Conservation (phyloP, 2,888 invertebrate genomes). For the Trissoscelio sp. region DNA sequence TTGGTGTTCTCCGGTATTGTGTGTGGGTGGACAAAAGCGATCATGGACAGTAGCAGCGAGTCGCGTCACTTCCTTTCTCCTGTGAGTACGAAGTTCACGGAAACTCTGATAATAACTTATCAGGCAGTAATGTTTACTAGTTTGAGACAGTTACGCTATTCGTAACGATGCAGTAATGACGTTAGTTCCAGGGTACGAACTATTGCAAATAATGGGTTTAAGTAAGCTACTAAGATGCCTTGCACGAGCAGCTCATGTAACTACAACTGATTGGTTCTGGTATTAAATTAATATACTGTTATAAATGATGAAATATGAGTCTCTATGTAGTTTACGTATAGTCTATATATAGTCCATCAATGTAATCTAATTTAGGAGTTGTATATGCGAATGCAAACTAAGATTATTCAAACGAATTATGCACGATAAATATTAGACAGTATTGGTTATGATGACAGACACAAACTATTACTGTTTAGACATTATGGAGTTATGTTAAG, state of each 20-base stretch:
- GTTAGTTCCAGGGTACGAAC: conserved; percentile 50
- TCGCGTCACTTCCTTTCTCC: conserved; percentile 62
- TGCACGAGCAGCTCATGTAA: not conserved
- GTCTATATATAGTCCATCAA: too few relatives aligned
- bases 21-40: conserved; percentile 50
- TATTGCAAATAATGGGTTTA: conserved; percentile 55
- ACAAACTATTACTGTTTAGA: too few relatives aligned
- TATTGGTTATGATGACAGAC: too few relatives aligned
- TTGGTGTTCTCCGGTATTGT: conserved; percentile 32
- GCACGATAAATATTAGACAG: too few relatives aligned
- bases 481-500: too few relatives aligned
- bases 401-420: too few relatives aligned
- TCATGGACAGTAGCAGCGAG: conserved; percentile 31
- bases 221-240: conserved; percentile 53
- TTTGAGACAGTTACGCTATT: conserved; percentile 62
- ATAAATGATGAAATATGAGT: conserved; percentile 29
- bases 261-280: conserved; percentile 33
- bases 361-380: not conserved
- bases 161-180: conserved; percentile 61
- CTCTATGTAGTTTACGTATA: not conserved
- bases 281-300: conserved; percentile 37
- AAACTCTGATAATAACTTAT: conserved; percentile 67
- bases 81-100: conserved; percentile 56
- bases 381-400: not conserved
- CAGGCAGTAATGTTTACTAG: conserved; percentile 59